Evolutionary conservation across 2,113 vertebrate species (phyloP), one percentile per base, ranked within the genome.

Genomic region (Cariama cristata): DNA sequence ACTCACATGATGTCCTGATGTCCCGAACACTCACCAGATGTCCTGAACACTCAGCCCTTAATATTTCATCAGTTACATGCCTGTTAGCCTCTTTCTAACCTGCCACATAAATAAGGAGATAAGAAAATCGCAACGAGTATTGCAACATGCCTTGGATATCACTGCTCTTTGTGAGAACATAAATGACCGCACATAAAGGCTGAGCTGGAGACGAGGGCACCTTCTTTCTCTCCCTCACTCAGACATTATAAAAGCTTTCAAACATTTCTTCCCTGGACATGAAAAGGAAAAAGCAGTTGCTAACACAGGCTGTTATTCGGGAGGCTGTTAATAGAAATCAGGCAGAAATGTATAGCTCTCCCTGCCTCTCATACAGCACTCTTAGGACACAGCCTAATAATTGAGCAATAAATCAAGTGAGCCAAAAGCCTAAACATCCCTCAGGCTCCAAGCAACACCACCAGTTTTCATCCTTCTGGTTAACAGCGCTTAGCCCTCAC

Each of bases 371-470:
- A 72, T 14, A 63, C 44, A 85, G 69, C 71, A 66, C 55, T 75
- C 56, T 81, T 95, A 77, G 55, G 28, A 76, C 4, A 40, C 47
- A 76, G 81, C 86, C 45, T 83, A 91, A 75, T 91, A 97, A 96
- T 1, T 79, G 93, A 96, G 87, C 42, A 66, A 88, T 64, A 97
- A 90, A 97, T 91, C 94, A 94, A 91, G 85, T 42, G 85, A 96
- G 86, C 18, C 82, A 62, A 83, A 97, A 90, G 59, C 28, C 67
- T 55, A 85, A 93, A 92, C 69, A 93, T 56, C 67, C 32, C 74
- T 85, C 44, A 8, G 23, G 35, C 67, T 87, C 81, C 88, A 83
- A 97, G 66, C 45, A 90, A 91, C 62, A 6, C 24, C 28, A 35
- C 44, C 81, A 82, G 76, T 24, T 91, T 58, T 86, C 90, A 88